Conservation (phyloP, 2,797 vertebrate genomes). For the Novumbra hubbsi region DNA sequence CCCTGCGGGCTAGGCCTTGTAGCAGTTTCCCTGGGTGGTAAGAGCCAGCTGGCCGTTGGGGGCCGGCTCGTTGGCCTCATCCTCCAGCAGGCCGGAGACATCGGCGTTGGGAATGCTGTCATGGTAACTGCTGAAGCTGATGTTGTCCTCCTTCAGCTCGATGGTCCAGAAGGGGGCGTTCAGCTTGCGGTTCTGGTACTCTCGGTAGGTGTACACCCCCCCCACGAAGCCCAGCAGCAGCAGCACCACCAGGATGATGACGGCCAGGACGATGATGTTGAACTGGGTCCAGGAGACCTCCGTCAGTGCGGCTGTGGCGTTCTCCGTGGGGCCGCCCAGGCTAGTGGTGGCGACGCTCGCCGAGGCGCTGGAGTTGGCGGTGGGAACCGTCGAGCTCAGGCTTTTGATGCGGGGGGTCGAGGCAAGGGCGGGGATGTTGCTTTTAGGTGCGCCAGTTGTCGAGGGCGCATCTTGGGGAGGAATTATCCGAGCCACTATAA, state of each 20-base stretch:
- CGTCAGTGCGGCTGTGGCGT: slow-evolving; percentile 82
- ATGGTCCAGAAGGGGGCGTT: slow-evolving; percentile 99
- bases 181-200: slow-evolving; percentile 95
- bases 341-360: slow-evolving; percentile 70
- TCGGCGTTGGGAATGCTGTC: slow-evolving; percentile 98
- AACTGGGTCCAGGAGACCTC: slow-evolving; percentile 98
- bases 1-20: slow-evolving; percentile 77
- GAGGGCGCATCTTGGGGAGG: slow-evolving; percentile 37
- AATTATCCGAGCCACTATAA: slow-evolving; percentile 43
- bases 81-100: slow-evolving; percentile 90
- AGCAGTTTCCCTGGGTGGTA: slow-evolving; percentile 87
- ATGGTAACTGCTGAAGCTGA: slow-evolving; percentile 99
- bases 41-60: slow-evolving; percentile 92
- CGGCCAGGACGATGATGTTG: slow-evolving; percentile 93
- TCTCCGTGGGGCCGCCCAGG: slow-evolving; percentile 79
- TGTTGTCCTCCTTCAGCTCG: slow-evolving; percentile 97
- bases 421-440: slow-evolving; percentile 38
- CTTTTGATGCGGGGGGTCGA: slow-evolving; percentile 59
- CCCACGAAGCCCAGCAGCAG: slow-evolving; percentile 94
- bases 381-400: slow-evolving; percentile 34
- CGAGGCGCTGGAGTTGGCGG: slow-evolving; percentile 55
- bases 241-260: slow-evolving; percentile 94
- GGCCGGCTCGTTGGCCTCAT: slow-evolving; percentile 87
- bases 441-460: slow-evolving; percentile 41
- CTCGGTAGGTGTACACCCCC: slow-evolving; percentile 91